Evolutionary conservation across 1,140 invertebrate genomes (phyloP).

Genomic region (Macrobrachium nipponense): DNA sequence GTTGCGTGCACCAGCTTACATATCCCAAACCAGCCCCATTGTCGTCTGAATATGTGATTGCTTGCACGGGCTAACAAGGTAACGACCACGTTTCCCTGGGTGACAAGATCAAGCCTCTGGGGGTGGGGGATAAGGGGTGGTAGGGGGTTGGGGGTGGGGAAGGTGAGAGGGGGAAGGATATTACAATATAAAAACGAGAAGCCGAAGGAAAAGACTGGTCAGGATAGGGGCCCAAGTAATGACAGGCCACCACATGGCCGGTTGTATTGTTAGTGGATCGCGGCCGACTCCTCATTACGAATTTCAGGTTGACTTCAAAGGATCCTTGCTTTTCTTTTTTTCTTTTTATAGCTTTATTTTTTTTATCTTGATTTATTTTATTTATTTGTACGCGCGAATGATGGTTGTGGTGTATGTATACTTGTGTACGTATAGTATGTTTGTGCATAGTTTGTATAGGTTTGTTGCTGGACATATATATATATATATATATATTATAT

Average conservation of each 20-base stretch:
- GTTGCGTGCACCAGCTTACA: too few species aligned
- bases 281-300: too few species aligned
- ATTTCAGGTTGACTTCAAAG: too few species aligned
- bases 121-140: background rate
- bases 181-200: background rate
- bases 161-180: background rate
- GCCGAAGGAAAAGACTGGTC: background rate
- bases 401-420: background rate
- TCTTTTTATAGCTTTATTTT: too few species aligned
- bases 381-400: background rate
- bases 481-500: conserved; percentile 14
- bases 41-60: too few species aligned
- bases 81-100: too few species aligned
- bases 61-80: too few species aligned
- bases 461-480: conserved; percentile 11
- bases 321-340: too few species aligned
- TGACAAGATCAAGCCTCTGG: background rate
- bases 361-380: too few species aligned
- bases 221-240: background rate
- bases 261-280: background rate
- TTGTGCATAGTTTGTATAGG: conserved; percentile 1
- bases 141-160: background rate
- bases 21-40: too few species aligned
- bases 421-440: background rate
- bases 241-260: background rate